Base-by-base conservation (phyloP, 2,113 vertebrate genomes). In the Cyprinodon tularosa region DNA sequence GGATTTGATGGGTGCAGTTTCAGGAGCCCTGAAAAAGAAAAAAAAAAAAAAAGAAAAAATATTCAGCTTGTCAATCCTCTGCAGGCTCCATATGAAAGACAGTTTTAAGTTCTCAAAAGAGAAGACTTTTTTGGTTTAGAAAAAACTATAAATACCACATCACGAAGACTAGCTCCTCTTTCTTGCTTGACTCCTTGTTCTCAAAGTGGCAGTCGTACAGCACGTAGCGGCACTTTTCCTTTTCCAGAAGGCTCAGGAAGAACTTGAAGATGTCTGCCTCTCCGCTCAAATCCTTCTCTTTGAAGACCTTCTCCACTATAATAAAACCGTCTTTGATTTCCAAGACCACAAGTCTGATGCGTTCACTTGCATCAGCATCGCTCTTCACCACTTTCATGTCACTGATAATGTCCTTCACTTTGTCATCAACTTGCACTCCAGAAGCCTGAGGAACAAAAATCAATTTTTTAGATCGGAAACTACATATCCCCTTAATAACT, bases 81-180 rank as follows among this genome's bases (percentile, higher is more conserved):
- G 20, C 50, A 57, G 15, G 20, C n/a, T 8, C 20, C 4, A 6
- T 53, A 53, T 42, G 9, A 4, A 53, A 53, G 14, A 53, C 50
- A 53, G 50, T 20, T 20, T 15, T 17, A 6, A 53, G 14, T 20
- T 17, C 50, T n/a, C 8, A 20, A 57, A 57, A 57, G 9, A n/a
- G 9, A 6, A 57, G 0, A 9, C 0, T 20, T 1, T 57, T 57
- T 57, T 57, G 20, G 6, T 20, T 57, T 11, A 62, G 37, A 65
- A 12, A 63, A 6, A 12, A 39, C 17, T 2, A 64, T 0, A 45
- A 81, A 91, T 88, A 97, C 96, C 96, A 96, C 85, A 94, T 90
- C 38, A 95, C 82, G 64, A 96, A 96, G 78, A 97, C 89, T 74
- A 97, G 90, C 20, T 96, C 96, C 62, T 96, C 93, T 85, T 96